phyloP scores from a whole-genome alignment of 2,797 vertebrate species.

The Pangasius krempfi region DNA sequence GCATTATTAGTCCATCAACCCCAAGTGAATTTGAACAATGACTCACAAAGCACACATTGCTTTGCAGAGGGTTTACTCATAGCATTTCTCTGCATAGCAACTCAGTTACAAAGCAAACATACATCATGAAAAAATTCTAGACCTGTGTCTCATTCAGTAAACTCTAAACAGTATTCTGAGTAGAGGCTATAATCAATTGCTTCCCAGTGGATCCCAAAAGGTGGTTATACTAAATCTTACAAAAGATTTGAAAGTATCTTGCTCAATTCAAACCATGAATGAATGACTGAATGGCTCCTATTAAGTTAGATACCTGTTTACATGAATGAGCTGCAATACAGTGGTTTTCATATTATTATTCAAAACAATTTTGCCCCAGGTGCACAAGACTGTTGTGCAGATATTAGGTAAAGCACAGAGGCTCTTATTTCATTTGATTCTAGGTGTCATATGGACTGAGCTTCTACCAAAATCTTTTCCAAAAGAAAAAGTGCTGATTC shows the following conservation, averaged over 20 bases:
- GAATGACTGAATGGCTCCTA: background rate
- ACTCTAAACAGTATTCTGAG: background rate
- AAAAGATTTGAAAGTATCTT: background rate
- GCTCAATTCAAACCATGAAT: background rate
- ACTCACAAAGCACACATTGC: background rate
- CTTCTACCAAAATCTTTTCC: slow-evolving; percentile 44
- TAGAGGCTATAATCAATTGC: background rate
- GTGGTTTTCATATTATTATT: background rate
- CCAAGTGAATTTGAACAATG: slow-evolving; percentile 18
- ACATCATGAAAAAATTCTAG: too few relatives aligned
- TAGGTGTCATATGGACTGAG: slow-evolving; percentile 62
- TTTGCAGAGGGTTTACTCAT: background rate
- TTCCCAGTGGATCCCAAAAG: background rate
- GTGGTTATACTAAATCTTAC: background rate
- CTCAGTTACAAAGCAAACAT: background rate
- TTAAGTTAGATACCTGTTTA: background rate
- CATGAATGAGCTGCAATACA: background rate
- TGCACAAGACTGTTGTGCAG: background rate
- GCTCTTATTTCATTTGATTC: slow-evolving; percentile 51
- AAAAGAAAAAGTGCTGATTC: slow-evolving; percentile 79
- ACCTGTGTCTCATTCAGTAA: background rate
- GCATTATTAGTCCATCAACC: background rate
- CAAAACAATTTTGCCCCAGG: background rate
- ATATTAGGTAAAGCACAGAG: slow-evolving; percentile 17
- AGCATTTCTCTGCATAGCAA: background rate